phyloP scores from a whole-genome alignment of 2,113 vertebrate genomes.

The Grallaria varia region DNA sequence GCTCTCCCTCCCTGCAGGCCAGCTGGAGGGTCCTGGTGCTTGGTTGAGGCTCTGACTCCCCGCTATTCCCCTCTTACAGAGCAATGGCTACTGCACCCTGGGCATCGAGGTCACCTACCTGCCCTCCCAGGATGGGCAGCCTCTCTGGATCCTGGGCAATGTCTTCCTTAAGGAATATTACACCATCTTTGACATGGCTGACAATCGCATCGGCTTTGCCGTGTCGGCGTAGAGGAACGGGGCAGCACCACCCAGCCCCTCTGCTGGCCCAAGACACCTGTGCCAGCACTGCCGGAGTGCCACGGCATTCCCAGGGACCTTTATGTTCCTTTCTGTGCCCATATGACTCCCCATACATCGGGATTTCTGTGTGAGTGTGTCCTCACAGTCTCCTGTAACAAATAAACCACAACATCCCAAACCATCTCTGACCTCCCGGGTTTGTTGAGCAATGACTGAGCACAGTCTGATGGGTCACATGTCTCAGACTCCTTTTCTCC shows the following conservation, averaged over 20 bases:
- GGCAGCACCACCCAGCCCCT: background rate
- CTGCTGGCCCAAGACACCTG: background rate
- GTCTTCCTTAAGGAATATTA: conserved; percentile 70
- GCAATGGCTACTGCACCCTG: conserved; percentile 48
- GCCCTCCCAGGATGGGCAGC: conserved; percentile 47
- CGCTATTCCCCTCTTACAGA: background rate
- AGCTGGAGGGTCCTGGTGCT: background rate
- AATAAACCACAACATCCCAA: conserved; percentile 11
- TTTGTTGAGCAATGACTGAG: background rate
- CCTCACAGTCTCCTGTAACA: background rate
- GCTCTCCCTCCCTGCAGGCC: background rate
- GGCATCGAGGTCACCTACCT: conserved; percentile 68
- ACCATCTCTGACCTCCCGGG: background rate
- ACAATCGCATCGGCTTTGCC: conserved; percentile 66
- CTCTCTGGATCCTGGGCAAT: conserved; percentile 41
- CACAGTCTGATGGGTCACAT: background rate
- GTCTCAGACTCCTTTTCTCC: background rate
- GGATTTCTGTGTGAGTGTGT: background rate
- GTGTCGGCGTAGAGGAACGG: background rate
- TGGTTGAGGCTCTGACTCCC: background rate
- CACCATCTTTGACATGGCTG: conserved; percentile 60
- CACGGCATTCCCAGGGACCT: accelerated
- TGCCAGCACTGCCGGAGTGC: background rate
- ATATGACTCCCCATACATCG: accelerated
- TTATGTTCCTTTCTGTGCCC: accelerated